Percentiles rank a stretch among this genome's conserved stretches.
Evolutionary conservation across 2,888 invertebrate species (phyloP).

Genomic region (Meta bourneti): DNA sequence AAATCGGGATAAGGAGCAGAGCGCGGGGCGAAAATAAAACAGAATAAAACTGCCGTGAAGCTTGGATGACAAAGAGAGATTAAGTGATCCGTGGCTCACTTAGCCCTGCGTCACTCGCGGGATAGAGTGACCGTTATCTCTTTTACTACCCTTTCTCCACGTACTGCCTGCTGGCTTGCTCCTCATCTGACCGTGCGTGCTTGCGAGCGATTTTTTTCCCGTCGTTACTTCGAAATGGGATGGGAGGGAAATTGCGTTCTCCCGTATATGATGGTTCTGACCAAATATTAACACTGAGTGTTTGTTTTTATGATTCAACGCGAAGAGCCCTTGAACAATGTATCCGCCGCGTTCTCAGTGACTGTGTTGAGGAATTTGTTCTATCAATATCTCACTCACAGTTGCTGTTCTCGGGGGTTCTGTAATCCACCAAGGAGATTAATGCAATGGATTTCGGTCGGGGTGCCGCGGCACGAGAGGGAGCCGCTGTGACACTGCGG

Average conservation of each 20-base stretch:
- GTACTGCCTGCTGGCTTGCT: neutral
- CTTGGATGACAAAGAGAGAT: conserved; percentile 57
- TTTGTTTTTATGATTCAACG: neutral
- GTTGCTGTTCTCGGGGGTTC: neutral
- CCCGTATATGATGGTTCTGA: neutral
- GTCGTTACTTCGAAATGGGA: neutral
- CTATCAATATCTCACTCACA: neutral
- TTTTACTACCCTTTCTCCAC: conserved; percentile 2
- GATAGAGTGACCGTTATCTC: conserved; percentile 5
- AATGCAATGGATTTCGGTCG: no score
- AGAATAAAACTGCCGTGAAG: conserved; percentile 39
- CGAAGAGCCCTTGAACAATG: neutral
- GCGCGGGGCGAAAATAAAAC: neutral
- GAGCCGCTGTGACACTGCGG: no score
- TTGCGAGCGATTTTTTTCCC: neutral
- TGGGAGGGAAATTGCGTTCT: neutral
- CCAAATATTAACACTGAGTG: neutral
- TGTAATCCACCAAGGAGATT: neutral
- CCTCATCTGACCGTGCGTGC: neutral
- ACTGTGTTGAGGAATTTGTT: neutral
- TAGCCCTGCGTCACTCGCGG: conserved; percentile 5
- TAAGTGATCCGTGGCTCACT: conserved; percentile 38
- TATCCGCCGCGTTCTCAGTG: neutral
- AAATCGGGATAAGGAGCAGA: neutral
- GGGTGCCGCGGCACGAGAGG: no score